Conservation (phyloP, 2,888 invertebrate species). For the Synanthedon vespiformis region DNA sequence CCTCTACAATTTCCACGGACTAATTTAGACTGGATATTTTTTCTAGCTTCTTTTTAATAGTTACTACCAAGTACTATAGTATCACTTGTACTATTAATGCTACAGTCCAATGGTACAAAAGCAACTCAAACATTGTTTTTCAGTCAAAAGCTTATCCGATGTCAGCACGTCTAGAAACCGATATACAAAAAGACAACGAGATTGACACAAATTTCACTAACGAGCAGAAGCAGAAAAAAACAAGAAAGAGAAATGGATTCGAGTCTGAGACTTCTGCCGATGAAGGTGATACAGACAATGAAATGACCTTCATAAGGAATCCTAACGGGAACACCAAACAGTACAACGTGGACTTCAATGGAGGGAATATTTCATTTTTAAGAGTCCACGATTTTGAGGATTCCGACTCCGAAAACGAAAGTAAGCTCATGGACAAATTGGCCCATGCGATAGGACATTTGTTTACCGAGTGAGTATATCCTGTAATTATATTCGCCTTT, state of each 20-base stretch:
- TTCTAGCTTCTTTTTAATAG: no score
- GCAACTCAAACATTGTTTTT: slow-evolving; percentile 12
- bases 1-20: no score
- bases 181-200: slow-evolving; percentile 30
- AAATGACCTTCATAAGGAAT: slow-evolving; percentile 71
- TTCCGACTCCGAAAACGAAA: slow-evolving; percentile 81
- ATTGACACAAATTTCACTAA: slow-evolving; percentile 10
- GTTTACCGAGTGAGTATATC: slow-evolving; percentile 75
- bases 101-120: no score
- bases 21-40: no score
- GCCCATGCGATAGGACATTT: slow-evolving; percentile 80
- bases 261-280: slow-evolving; percentile 72
- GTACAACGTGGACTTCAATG: slow-evolving; percentile 43
- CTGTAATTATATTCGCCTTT: not conserved
- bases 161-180: slow-evolving; percentile 46
- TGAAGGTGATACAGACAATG: slow-evolving; percentile 68
- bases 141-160: slow-evolving; percentile 72
- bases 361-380: slow-evolving; percentile 62
- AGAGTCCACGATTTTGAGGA: slow-evolving; percentile 71
- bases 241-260: slow-evolving; percentile 47
- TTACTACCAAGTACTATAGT: no score
- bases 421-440: slow-evolving; percentile 76
- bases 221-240: slow-evolving; percentile 1
- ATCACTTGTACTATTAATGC: no score
- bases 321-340: slow-evolving; percentile 40